Evolutionary conservation across 2,113 vertebrate species (phyloP), one percentile per base, ranked within the genome.

Genomic region (Coturnix japonica): DNA sequence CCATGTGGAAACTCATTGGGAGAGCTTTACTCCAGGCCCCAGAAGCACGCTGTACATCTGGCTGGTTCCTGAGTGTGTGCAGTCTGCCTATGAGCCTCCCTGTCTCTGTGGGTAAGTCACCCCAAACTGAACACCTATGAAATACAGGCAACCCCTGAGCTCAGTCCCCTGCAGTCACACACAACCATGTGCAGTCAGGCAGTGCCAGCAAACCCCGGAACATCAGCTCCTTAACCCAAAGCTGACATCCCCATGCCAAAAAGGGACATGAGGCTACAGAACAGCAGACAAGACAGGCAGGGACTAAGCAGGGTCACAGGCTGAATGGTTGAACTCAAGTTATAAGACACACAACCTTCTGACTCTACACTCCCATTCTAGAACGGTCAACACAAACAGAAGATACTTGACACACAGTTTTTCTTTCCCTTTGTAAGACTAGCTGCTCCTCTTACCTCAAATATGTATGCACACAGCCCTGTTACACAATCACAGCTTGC

Each of bases 401-500:
- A 79, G 59, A 43, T 3, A 85, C 13, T 43, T 25, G 30, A 63
- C 11, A 44, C 22, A 1, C 71, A 25, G 2, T 11, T 26, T 76
- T 85, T 70, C 51, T 51, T 83, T 46, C 64, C 64, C n/a, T 53
- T 33, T 0, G 1, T 59, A 80, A 92, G 6, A 12, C 0, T 2
- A 70, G 51, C 85, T 77, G 16, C 74, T 79, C 44, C 87, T 81
- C 74, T 72, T 13, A 60, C 78, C 63, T 85, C 84, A 81, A 77
- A 60, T 12, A 8, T n/a, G n/a, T 26, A 70, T 5, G 22, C 60
- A 26, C 1, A 3, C 49, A 77, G 67, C 66, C 67, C 60, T 85
- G 59, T 96, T 95, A 82, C 79, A 85, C 87, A 95, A 95, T 13
- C 75, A 59, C 56, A 60, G 30, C 87, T 95, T 96, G 94, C 95